phyloP scores from a whole-genome alignment of 2,888 invertebrate genomes.

The Abrostola tripartita region DNA sequence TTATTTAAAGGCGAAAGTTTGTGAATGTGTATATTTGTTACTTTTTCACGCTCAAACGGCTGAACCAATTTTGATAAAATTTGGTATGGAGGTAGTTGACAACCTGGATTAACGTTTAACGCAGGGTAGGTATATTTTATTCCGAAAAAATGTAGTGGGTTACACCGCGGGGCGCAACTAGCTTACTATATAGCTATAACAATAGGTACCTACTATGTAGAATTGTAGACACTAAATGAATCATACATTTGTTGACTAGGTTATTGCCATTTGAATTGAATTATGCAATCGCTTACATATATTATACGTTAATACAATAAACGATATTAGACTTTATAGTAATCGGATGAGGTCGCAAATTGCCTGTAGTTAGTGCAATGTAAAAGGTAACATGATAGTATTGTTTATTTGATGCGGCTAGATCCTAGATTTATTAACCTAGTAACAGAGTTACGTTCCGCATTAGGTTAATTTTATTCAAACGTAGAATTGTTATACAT shows the following conservation, averaged over 20 bases:
- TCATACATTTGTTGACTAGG: slow-evolving; percentile 27
- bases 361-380: neutral
- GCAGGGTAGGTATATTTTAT: no score
- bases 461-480: neutral
- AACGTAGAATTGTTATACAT: neutral
- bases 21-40: no score
- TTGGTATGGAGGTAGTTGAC: no score
- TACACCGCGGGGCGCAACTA: no score
- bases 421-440: slow-evolving; percentile 7
- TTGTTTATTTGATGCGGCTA: slow-evolving; percentile 16
- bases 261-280: slow-evolving; percentile 45
- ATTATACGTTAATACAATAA: neutral
- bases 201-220: neutral
- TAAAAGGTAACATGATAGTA: slow-evolving; percentile 23
- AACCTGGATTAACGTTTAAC: no score
- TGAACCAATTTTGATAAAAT: no score
- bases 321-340: slow-evolving; percentile 27
- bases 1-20: no score
- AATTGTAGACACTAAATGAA: slow-evolving; percentile 1
- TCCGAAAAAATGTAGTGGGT: no score
- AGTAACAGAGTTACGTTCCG: slow-evolving; percentile 6
- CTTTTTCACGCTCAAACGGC: no score
- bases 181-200: no score
- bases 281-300: slow-evolving; percentile 35
- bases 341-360: neutral